These are phyloP conservation scores for Eurytoma californica DNA, from an alignment of 2,888 invertebrate genomes.

Conservation along the genomic window DNA sequence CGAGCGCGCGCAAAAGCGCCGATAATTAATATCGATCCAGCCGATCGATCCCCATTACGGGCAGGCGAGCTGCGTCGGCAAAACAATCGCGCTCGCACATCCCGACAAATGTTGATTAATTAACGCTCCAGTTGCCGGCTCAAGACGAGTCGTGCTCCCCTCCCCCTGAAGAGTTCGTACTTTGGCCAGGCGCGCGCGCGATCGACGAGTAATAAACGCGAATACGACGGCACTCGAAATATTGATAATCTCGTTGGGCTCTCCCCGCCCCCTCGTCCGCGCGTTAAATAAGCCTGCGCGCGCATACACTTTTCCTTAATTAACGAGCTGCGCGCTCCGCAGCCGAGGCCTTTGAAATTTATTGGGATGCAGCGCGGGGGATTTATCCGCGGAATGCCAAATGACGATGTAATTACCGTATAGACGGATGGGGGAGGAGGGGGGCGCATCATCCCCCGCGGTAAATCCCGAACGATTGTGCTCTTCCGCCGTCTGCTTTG, in stretches of 20 bases:
- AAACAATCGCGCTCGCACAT: conserved; percentile 39
- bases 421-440: too few species aligned
- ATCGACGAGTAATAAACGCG: neutral
- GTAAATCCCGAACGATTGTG: conserved; percentile 9
- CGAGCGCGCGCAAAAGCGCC: neutral
- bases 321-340: conserved; percentile 10
- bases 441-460: neutral
- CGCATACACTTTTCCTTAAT: conserved; percentile 41
- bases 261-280: neutral
- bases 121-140: conserved; percentile 25
- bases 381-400: conserved; percentile 33
- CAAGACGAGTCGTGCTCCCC: neutral
- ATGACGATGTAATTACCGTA: conserved; percentile 44
- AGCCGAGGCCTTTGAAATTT: conserved; percentile 25
- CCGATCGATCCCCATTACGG: conserved; percentile 38
- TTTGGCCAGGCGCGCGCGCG: neutral
- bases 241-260: conserved; percentile 16
- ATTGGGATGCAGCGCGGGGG: conserved; percentile 18
- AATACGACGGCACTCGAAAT: neutral
- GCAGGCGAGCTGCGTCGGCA: neutral
- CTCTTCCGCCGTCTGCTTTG: too few species aligned
- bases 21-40: conserved; percentile 43
- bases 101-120: conserved; percentile 50
- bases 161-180: too few species aligned
- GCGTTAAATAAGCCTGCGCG: neutral